Percentiles rank a stretch among this genome's conserved stretches.
Evolutionary conservation across 2,888 invertebrate species (phyloP).

Genomic region (Julus scanicus): DNA sequence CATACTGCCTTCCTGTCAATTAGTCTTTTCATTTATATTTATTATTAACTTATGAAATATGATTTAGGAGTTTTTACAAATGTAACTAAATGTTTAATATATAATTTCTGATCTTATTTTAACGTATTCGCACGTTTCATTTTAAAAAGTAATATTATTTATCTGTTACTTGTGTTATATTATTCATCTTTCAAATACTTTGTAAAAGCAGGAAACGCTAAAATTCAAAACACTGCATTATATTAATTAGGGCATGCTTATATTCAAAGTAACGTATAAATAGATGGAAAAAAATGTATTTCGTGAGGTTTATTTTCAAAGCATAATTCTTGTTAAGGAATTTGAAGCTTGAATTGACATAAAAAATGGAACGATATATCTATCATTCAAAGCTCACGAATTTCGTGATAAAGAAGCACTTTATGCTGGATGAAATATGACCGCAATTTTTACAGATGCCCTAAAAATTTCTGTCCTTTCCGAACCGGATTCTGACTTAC

Average conservation of each 20-base stretch:
- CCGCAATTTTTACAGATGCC: neutral
- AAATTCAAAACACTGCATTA: neutral
- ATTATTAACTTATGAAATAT: too few species aligned
- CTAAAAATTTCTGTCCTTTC: neutral
- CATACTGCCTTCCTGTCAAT: too few species aligned
- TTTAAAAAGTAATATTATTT: neutral
- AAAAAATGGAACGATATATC: neutral
- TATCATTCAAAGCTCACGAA: conserved; percentile 26
- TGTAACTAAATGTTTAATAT: neutral
- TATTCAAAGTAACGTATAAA: neutral
- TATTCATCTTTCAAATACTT: neutral
- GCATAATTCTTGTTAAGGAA: neutral
- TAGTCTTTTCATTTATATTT: too few species aligned
- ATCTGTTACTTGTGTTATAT: neutral
- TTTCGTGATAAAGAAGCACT: neutral
- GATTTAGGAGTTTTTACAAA: too few species aligned
- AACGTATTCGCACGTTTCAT: too few species aligned
- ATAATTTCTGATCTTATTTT: neutral
- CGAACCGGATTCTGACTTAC: neutral
- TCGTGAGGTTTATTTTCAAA: neutral
- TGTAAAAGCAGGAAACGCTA: neutral
- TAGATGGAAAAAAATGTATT: neutral
- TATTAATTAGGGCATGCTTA: neutral
- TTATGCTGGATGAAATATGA: neutral
- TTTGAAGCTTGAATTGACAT: neutral